Evolutionary conservation across 2,888 invertebrate species (phyloP), one percentile per base, ranked within the genome.

Genomic region (Ellobium chinense): DNA sequence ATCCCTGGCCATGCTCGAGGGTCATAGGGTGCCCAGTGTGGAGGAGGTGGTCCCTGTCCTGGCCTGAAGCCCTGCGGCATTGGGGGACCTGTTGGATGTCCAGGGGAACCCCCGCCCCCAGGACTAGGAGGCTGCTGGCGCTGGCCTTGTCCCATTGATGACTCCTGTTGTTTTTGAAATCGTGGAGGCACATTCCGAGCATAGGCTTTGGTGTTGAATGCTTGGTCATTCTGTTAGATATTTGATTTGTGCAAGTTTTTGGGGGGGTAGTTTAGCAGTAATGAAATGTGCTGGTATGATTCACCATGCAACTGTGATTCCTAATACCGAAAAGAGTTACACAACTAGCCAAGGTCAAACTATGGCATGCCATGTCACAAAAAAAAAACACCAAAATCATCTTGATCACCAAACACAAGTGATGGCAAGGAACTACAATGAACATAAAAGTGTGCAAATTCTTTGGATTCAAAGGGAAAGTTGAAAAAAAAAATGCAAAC

Each of bases 141-240:
- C n/a, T 74, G 56, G 82, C 83, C 18, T 78, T 82, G 24, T 76
- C 80, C 75, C 81, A 85, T 27, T 83, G 86, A 56, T 80, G 54
- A 75, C 81, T 86, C 86, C 56, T 87, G 87, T 81, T 91, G 90
- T 82, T 89, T 89, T 84, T 90, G 91, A 84, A 91, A 91, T 27
- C 97, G 94, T 24, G 97, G 97, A 76, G 97, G 97, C 89, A 97
- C 94, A 78, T 80, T 82, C 65, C 85, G 74, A 62, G 82, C 66
- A 83, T 81, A 84, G 54, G 65, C 78, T 82, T 84, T 85, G 60
- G 80, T 58, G 75, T 78, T 68, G 65, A 78, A 78, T 24, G 66
- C 78, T 69, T 83, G 85, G 72, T 83, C 82, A 83, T 82, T 81
- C 85, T 85, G 83, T 58, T 14, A 69, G 37, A 72, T 36, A 72